Evolutionary conservation across 2,113 vertebrate species (phyloP).

Genomic region (Progne subis): DNA sequence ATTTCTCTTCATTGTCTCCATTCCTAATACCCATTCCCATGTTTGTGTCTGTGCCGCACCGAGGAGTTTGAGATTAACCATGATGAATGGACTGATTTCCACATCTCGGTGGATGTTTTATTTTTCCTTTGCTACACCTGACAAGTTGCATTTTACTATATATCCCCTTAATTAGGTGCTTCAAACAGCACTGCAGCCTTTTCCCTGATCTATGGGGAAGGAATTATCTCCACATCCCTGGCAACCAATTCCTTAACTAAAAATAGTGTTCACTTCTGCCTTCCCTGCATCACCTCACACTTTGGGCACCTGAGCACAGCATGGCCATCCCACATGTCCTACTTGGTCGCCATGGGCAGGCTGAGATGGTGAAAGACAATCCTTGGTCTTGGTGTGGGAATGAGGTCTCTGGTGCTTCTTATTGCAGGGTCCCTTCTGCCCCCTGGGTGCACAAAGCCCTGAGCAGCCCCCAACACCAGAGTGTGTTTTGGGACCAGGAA

Average conservation of each 20-base stretch:
- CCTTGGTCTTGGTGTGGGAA: neutral
- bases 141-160: slow-evolving; percentile 69
- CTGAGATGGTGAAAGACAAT: neutral
- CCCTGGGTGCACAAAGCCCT: neutral
- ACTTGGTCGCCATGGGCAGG: neutral
- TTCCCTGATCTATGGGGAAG: slow-evolving; percentile 39
- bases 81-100: slow-evolving; percentile 53
- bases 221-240: slow-evolving; percentile 63
- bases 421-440: neutral
- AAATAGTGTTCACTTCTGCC: slow-evolving; percentile 39
- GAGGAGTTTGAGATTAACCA: neutral
- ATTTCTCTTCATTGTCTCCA: slow-evolving; percentile 12
- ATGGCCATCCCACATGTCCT: neutral
- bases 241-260: slow-evolving; percentile 59
- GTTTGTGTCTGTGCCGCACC: rapidly evolving
- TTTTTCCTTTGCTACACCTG: slow-evolving; percentile 39
- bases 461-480: neutral
- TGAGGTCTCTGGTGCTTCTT: neutral
- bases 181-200: slow-evolving; percentile 9
- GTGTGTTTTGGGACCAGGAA: neutral
- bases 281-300: neutral
- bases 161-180: slow-evolving; percentile 69
- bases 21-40: neutral
- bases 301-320: neutral
- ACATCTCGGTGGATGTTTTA: slow-evolving; percentile 14